phyloP scores from a whole-genome alignment of 2,113 vertebrate species.

The Balaeniceps rex region DNA sequence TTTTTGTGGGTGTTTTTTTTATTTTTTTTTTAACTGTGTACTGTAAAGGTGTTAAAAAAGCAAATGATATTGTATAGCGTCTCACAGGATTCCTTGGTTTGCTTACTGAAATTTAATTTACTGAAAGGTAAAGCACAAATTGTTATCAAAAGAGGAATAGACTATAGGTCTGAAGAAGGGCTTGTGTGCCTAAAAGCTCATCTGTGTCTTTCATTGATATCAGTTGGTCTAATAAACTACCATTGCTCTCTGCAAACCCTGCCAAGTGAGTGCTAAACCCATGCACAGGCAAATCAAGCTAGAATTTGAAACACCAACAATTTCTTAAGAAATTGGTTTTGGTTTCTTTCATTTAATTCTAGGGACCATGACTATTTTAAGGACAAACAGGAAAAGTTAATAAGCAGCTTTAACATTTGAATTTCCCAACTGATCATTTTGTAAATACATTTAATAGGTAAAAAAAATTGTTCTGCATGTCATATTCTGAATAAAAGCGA shows the following conservation, averaged over 20 bases:
- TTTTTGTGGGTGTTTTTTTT: too few relatives aligned
- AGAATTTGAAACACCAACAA: neutral
- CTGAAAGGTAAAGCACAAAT: neutral
- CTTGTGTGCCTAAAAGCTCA: neutral
- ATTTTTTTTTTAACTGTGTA: neutral
- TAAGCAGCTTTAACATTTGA: neutral
- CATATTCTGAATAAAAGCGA: neutral
- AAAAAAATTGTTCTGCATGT: neutral
- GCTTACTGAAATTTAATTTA: neutral
- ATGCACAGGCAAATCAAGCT: neutral
- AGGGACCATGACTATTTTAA: neutral
- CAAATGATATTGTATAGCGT: neutral
- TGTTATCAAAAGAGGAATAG: neutral
- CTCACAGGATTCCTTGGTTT: neutral
- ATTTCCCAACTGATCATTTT: neutral
- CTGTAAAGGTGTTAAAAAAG: neutral
- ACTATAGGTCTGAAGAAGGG: neutral
- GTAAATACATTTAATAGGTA: neutral
- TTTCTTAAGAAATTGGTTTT: neutral
- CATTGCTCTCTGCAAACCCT: neutral
- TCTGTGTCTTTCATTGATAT: neutral
- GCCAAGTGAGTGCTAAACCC: neutral
- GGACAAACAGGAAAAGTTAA: neutral
- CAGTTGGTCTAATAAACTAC: neutral
- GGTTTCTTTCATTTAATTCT: neutral